Percentiles rank a stretch among this genome's conserved stretches.
These are phyloP conservation scores for Silurus meridionalis DNA, from an alignment of 2,113 vertebrate genomes.

Conservation along the genomic window DNA sequence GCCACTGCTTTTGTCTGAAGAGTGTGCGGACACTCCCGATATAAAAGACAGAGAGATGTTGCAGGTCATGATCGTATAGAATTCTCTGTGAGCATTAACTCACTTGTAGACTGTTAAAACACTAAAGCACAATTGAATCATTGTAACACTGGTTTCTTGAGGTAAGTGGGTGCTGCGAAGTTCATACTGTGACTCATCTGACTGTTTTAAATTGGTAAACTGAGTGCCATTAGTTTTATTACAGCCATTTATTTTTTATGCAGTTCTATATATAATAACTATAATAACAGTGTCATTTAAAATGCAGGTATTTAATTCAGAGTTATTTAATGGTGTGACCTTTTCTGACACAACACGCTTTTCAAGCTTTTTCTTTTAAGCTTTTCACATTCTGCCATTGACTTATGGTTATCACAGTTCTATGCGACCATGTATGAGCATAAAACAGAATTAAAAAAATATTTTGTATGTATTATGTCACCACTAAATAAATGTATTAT, in stretches of 20 bases:
- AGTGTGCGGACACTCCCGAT: background rate
- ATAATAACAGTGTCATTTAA: background rate
- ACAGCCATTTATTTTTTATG: background rate
- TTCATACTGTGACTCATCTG: slow-evolving; percentile 31
- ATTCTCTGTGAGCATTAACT: background rate
- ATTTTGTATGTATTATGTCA: background rate
- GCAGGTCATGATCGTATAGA: slow-evolving; percentile 3
- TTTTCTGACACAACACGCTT: background rate
- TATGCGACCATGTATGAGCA: background rate
- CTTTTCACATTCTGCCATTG: background rate
- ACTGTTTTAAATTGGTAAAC: background rate
- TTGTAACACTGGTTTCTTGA: slow-evolving; percentile 17
- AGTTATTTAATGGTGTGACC: background rate
- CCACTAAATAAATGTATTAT: background rate
- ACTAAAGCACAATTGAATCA: background rate
- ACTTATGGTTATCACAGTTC: background rate
- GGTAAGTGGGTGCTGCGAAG: slow-evolving; percentile 25
- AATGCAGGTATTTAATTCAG: background rate
- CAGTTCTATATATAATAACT: background rate
- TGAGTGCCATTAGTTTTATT: background rate
- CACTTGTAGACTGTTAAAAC: background rate
- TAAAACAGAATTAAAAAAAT: background rate
- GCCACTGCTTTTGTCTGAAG: background rate
- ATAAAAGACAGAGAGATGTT: background rate
- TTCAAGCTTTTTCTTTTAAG: background rate